Evolutionary conservation across 1,140 invertebrate species (phyloP).

Genomic region (Oedothorax gibbosus): DNA sequence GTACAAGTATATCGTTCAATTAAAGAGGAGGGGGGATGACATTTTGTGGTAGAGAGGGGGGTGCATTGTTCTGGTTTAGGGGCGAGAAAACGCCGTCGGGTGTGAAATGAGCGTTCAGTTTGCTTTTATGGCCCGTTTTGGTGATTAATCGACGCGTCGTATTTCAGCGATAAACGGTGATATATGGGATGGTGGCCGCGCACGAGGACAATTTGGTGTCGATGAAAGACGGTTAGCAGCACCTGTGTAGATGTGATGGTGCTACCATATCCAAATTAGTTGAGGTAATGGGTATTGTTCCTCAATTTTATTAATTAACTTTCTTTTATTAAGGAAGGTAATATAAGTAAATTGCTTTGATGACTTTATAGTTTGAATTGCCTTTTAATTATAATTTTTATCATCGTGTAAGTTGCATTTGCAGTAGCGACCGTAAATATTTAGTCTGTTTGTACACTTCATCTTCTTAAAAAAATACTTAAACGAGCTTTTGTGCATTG

Average conservation of each 20-base stretch:
- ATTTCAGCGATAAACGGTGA: slow-evolving; percentile 39
- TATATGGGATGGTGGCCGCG: background rate
- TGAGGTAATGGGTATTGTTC: too few relatives aligned
- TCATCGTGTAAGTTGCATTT: too few relatives aligned
- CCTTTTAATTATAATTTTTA: too few relatives aligned
- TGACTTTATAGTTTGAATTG: too few relatives aligned
- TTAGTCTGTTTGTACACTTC: too few relatives aligned
- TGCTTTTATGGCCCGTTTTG: slow-evolving; percentile 52
- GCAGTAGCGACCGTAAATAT: too few relatives aligned
- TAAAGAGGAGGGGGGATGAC: slow-evolving; percentile 15
- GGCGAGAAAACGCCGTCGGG: slow-evolving; percentile 26
- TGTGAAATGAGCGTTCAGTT: slow-evolving; percentile 51
- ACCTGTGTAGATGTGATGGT: background rate
- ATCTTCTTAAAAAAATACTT: too few relatives aligned
- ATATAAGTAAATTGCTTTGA: too few relatives aligned
- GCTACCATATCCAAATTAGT: too few relatives aligned
- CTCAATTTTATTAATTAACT: too few relatives aligned
- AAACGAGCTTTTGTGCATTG: too few relatives aligned
- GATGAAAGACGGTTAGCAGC: background rate
- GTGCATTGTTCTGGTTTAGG: background rate
- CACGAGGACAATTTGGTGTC: background rate
- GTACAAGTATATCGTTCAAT: slow-evolving; percentile 54
- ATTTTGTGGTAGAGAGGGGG: background rate
- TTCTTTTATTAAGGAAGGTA: too few relatives aligned
- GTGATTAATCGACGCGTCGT: slow-evolving; percentile 38